A percentile compares a stretch with the other conserved stretches of the same genome.
These are phyloP conservation scores for Isichthys henryi DNA, from an alignment of 2,113 vertebrate genomes.

Conservation along the genomic window DNA sequence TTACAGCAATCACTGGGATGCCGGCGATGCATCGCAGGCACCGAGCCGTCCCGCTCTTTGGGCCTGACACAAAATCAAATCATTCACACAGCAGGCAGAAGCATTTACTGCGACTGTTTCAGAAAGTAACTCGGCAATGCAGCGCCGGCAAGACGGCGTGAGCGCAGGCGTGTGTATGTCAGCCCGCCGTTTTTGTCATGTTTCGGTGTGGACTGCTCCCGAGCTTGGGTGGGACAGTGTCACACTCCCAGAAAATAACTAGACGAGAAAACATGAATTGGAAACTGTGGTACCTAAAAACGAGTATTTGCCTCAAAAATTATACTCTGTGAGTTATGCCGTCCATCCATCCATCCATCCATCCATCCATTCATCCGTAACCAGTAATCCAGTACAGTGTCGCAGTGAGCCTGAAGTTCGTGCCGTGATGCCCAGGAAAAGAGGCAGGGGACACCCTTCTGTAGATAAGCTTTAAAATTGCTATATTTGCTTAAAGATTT, in stretches of 20 bases:
- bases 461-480: neutral
- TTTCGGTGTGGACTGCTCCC: neutral
- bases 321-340: neutral
- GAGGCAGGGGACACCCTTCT: neutral
- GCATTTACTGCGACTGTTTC: neutral
- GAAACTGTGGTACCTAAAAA: neutral
- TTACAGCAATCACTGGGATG: conserved; percentile 14
- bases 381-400: neutral
- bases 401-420: neutral
- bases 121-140: neutral
- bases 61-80: neutral
- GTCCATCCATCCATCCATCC: neutral
- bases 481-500: neutral
- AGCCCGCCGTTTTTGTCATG: too few relatives aligned
- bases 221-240: neutral
- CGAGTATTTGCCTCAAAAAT: neutral
- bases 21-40: neutral
- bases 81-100: conserved; percentile 1
- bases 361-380: neutral
- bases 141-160: neutral
- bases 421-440: neutral
- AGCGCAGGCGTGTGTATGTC: neutral
- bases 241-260: neutral
- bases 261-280: neutral
- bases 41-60: neutral